phyloP scores from a whole-genome alignment of 1,140 invertebrate genomes.

The Achatina immaculata region DNA sequence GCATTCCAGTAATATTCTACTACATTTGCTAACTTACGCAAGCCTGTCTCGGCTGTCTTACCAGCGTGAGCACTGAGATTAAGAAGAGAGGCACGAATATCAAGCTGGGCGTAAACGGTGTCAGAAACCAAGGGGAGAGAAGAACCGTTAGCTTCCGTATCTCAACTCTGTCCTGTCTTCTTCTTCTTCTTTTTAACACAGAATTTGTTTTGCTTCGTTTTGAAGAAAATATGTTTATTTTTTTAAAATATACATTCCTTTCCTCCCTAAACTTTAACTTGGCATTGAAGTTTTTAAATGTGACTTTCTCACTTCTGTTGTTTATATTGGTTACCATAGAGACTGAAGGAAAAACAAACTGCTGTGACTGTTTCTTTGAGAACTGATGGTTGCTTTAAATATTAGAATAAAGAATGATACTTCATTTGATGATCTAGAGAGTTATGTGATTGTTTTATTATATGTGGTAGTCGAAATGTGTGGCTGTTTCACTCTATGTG shows the following conservation, averaged over 20 bases:
- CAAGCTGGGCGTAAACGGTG: neutral
- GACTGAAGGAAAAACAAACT: too few relatives aligned
- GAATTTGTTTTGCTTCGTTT: neutral
- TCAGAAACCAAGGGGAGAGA: neutral
- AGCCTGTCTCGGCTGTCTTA: neutral
- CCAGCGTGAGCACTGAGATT: neutral
- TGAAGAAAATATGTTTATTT: neutral
- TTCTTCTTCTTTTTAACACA: neutral
- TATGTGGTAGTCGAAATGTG: too few relatives aligned
- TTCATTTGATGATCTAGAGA: too few relatives aligned
- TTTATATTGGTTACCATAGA: too few relatives aligned
- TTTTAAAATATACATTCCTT: neutral
- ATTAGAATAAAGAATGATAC: too few relatives aligned
- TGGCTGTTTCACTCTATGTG: too few relatives aligned
- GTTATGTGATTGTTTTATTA: too few relatives aligned
- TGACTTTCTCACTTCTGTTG: too few relatives aligned
- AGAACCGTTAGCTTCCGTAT: neutral
- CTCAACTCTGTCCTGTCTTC: neutral
- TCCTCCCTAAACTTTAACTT: too few relatives aligned
- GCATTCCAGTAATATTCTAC: neutral
- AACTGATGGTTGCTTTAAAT: too few relatives aligned
- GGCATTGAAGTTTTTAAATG: too few relatives aligned
- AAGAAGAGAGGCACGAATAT: neutral
- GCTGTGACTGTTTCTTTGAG: too few relatives aligned
- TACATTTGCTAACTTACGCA: neutral